Percentiles rank a stretch among this genome's conserved stretches.
Conservation (phyloP, 1,140 invertebrate genomes). For the Amphibalanus amphitrite region DNA sequence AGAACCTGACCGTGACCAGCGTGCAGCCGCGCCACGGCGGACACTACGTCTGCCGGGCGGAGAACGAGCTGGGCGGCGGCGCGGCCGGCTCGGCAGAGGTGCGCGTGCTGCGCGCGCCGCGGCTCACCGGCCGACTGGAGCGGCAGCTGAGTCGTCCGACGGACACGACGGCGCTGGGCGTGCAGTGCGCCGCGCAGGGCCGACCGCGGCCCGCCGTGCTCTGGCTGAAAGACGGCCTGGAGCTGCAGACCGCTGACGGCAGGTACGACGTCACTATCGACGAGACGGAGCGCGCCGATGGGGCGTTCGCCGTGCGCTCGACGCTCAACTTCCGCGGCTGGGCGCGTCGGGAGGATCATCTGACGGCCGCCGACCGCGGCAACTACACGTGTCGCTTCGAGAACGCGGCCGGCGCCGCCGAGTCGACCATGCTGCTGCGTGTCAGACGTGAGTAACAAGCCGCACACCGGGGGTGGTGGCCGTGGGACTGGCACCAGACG, state of each 20-base stretch:
- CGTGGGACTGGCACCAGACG: not conserved
- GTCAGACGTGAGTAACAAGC: conserved; percentile 57
- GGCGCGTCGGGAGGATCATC: conserved; percentile 43
- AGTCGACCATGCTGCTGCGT: conserved; percentile 69
- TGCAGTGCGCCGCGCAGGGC: conserved; percentile 64
- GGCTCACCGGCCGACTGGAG: conserved; percentile 61
- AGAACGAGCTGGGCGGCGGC: conserved; percentile 69
- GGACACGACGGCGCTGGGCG: conserved; percentile 58
- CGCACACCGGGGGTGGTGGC: not conserved
- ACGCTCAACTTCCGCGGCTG: conserved; percentile 59
- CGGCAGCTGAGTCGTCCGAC: conserved; percentile 58
- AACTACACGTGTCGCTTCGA: conserved; percentile 72
- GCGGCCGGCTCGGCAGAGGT: conserved; percentile 60
- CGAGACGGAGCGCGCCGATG: conserved; percentile 43
- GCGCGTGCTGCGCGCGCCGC: conserved; percentile 69
- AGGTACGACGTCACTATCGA: conserved; percentile 57
- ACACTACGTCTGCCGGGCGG: conserved; percentile 70
- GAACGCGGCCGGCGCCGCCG: conserved; percentile 69
- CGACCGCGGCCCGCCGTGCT: conserved; percentile 64
- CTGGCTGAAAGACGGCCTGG: conserved; percentile 71
- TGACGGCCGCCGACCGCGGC: conserved; percentile 64
- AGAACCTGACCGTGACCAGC: conserved; percentile 63
- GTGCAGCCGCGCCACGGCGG: conserved; percentile 47
- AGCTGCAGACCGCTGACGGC: conserved; percentile 28
- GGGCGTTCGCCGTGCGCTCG: conserved; percentile 64